Conservation (phyloP, 2,113 vertebrate genomes). For the Andinoacara biseriatus region DNA sequence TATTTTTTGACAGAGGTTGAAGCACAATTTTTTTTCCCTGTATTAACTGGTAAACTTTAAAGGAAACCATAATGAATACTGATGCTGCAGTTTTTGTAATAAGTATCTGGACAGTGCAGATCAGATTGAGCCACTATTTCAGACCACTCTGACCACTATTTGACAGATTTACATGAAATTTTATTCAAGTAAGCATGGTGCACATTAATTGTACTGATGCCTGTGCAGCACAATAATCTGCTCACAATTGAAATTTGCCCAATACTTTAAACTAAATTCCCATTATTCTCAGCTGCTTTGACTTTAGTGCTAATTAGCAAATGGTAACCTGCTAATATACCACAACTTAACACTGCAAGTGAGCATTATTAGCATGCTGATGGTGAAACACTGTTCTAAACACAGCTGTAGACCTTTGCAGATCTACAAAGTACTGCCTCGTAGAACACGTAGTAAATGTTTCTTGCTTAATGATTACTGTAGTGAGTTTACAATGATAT, state of each 20-base stretch:
- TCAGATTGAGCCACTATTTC: neutral
- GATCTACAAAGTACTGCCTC: neutral
- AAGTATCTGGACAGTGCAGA: neutral
- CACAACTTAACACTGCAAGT: neutral
- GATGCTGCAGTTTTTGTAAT: conserved; percentile 1
- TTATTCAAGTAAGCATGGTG: neutral
- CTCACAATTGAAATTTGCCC: neutral
- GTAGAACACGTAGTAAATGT: neutral
- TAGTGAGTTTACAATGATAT: too few species aligned
- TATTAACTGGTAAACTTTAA: neutral
- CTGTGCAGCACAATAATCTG: neutral
- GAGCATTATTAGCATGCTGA: neutral
- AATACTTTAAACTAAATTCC: neutral
- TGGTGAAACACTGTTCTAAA: neutral
- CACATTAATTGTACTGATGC: neutral
- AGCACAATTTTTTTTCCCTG: neutral
- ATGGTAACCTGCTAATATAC: neutral
- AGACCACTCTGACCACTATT: neutral
- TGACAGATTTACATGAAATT: neutral
- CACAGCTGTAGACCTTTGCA: neutral
- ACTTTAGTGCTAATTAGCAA: neutral
- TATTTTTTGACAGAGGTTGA: conserved; percentile 37
- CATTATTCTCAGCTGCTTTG: neutral
- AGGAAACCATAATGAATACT: neutral
- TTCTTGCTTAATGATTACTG: neutral